phyloP scores from a whole-genome alignment of 2,888 invertebrate species.

The Caenorhabditis sp. region DNA sequence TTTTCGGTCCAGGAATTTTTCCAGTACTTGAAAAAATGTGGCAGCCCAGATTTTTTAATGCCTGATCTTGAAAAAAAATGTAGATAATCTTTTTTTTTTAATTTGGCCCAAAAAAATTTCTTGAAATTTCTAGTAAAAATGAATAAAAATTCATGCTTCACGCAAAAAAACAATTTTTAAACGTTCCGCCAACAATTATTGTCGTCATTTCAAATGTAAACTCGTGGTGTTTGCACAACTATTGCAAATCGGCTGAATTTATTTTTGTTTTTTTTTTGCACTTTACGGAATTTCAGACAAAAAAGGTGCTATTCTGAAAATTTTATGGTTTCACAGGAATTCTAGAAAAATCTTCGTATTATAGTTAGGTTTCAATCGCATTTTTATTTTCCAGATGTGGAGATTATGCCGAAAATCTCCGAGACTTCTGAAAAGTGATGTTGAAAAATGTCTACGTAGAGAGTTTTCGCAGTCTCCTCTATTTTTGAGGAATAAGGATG shows the following conservation, averaged over 20 bases:
- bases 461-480: slow-evolving; percentile 10
- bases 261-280: not conserved
- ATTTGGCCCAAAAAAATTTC: too few species aligned
- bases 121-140: too few species aligned
- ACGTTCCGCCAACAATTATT: not conserved
- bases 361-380: too few species aligned
- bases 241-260: not conserved
- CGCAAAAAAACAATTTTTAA: not conserved
- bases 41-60: too few species aligned
- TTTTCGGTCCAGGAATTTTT: too few species aligned
- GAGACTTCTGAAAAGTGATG: slow-evolving; percentile 18
- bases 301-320: too few species aligned
- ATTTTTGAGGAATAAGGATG: slow-evolving; percentile 24
- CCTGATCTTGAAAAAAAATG: too few species aligned
- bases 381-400: slow-evolving; percentile 22
- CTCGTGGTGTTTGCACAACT: not conserved
- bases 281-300: too few species aligned
- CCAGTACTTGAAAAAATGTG: too few species aligned
- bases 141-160: too few species aligned
- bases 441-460: slow-evolving; percentile 14
- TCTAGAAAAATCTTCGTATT: not conserved
- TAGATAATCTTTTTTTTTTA: too few species aligned
- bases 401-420: slow-evolving; percentile 43
- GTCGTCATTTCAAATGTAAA: not conserved
- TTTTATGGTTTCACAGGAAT: not conserved